A percentile compares a stretch with the other conserved stretches of the same genome.
phyloP scores from a whole-genome alignment of 1,140 invertebrate species.

The Macrobrachium rosenbergii region DNA sequence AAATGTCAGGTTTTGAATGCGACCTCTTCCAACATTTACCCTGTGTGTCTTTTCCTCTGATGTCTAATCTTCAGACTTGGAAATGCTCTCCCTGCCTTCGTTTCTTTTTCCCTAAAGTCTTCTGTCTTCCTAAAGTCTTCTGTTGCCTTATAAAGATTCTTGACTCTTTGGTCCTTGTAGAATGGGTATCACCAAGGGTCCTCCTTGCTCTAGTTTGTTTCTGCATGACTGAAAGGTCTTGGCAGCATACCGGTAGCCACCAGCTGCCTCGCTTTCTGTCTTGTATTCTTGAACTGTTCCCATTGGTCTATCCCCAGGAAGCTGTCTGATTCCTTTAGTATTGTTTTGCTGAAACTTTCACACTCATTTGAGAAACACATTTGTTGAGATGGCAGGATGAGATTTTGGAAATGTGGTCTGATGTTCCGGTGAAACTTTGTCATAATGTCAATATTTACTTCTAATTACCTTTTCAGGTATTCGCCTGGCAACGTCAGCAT shows the following conservation, averaged over 20 bases:
- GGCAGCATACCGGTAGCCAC: too few species aligned
- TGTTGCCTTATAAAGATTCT: not conserved
- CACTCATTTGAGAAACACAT: too few species aligned
- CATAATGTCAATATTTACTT: not conserved
- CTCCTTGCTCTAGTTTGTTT: too few species aligned
- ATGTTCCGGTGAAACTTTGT: not conserved
- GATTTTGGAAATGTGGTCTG: not conserved
- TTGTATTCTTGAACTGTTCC: too few species aligned
- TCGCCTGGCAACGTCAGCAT: slow-evolving; percentile 28
- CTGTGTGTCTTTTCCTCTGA: not conserved
- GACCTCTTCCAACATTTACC: not conserved
- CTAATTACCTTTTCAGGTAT: slow-evolving; percentile 19
- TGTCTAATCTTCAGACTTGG: not conserved
- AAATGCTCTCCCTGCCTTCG: not conserved
- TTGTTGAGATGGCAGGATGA: too few species aligned
- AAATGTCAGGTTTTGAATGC: too few species aligned
- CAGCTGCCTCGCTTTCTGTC: too few species aligned
- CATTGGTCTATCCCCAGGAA: too few species aligned
- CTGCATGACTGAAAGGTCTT: too few species aligned
- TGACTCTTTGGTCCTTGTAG: not conserved
- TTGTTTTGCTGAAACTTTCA: not conserved
- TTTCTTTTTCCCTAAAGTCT: too few species aligned
- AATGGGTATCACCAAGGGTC: too few species aligned
- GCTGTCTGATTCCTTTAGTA: too few species aligned
- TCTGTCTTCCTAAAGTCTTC: not conserved